phyloP scores from a whole-genome alignment of 2,113 vertebrate genomes.

The Apteryx mantelli region DNA sequence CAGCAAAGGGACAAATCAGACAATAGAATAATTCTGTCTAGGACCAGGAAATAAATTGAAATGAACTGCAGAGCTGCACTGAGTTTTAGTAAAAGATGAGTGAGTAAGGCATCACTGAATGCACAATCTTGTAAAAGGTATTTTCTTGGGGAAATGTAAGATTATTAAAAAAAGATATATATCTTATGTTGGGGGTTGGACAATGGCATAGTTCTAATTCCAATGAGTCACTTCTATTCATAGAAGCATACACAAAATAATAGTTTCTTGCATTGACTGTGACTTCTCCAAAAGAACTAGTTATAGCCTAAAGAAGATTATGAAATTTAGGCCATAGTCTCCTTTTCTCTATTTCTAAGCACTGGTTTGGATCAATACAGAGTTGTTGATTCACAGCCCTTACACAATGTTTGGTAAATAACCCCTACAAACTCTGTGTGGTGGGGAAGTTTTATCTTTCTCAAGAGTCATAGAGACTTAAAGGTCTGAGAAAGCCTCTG shows the following conservation, averaged over 20 bases:
- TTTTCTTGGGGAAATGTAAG: background rate
- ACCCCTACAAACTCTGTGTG: background rate
- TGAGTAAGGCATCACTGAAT: background rate
- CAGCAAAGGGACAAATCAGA: background rate
- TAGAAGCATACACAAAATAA: background rate
- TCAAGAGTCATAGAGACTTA: background rate
- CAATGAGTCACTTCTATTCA: slow-evolving; percentile 15
- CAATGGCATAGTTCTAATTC: background rate
- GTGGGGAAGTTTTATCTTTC: background rate
- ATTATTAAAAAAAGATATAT: background rate
- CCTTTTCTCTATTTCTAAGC: background rate
- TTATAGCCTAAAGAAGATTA: background rate
- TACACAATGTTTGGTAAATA: background rate
- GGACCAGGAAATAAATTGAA: background rate
- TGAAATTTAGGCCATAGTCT: background rate
- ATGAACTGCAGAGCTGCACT: background rate
- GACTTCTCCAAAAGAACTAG: background rate
- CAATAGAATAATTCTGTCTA: background rate
- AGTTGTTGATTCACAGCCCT: background rate
- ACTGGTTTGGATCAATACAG: background rate
- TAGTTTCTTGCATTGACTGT: background rate
- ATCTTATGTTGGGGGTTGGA: background rate
- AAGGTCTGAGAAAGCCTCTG: background rate
- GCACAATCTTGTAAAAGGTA: background rate
- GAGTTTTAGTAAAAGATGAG: background rate